These are phyloP conservation scores for Meteorus sp. DNA, from an alignment of 1,140 invertebrate genomes.

Conservation along the genomic window DNA sequence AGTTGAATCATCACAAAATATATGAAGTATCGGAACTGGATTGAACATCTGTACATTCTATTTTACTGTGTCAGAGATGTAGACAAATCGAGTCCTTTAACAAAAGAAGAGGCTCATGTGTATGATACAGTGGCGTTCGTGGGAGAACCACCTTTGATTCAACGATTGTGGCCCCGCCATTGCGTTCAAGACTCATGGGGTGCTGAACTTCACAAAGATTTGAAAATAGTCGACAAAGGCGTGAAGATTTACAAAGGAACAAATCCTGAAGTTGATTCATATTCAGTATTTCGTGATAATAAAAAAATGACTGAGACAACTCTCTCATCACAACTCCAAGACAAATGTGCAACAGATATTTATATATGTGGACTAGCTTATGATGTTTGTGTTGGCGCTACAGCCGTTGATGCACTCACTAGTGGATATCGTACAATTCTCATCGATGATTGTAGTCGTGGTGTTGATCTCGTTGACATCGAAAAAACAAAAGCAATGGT, in stretches of 20 bases:
- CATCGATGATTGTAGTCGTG: slow-evolving; percentile 88
- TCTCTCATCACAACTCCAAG: slow-evolving; percentile 76
- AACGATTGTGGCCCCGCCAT: slow-evolving; percentile 92
- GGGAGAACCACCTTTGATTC: slow-evolving; percentile 78
- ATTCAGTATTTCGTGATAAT: slow-evolving; percentile 98
- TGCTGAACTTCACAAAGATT: slow-evolving; percentile 87
- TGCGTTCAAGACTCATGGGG: slow-evolving; percentile 96
- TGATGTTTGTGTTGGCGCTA: slow-evolving; percentile 94
- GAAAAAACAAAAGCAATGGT: slow-evolving; percentile 79
- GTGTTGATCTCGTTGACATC: slow-evolving; percentile 83
- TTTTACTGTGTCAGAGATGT: slow-evolving; percentile 42
- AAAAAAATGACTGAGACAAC: slow-evolving; percentile 86
- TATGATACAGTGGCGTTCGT: slow-evolving; percentile 92
- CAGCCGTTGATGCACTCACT: slow-evolving; percentile 82
- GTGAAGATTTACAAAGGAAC: slow-evolving; percentile 92
- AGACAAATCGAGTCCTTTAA: slow-evolving; percentile 43
- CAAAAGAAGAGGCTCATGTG: slow-evolving; percentile 72
- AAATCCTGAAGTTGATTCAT: slow-evolving; percentile 93
- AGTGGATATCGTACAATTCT: slow-evolving; percentile 88
- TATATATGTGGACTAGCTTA: slow-evolving; percentile 95
- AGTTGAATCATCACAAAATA: not conserved
- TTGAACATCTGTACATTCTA: slow-evolving; percentile 2
- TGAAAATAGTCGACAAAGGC: slow-evolving; percentile 77
- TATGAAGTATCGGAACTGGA: slow-evolving; percentile 2
- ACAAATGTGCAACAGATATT: slow-evolving; percentile 85